Base-by-base conservation (phyloP, 2,797 vertebrate species). In the Betta splendens region DNA sequence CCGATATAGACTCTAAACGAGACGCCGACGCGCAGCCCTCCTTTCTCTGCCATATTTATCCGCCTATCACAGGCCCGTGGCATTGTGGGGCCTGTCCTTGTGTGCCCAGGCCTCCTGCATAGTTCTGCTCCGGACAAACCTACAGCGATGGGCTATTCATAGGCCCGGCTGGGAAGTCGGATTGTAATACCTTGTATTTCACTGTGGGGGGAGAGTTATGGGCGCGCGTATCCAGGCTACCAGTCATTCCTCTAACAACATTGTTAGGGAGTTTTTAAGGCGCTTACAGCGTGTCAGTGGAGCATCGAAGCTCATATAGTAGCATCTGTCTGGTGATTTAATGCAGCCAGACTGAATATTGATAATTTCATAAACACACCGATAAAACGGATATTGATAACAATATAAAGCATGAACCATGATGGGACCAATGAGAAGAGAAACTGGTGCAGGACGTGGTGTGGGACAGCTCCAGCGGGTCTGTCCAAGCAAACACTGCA, bases 11-110 rank as follows among this genome's bases (percentile, higher is more conserved):
- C 35, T 69, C 36, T 44, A 69, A 35, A 69, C 13, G 59, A 68
- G 70, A 80, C 67, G 78, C 59, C 70, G 50, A 64, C 55, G 61
- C 56, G 45, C 68, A 81, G 59, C 75, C 72, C 51, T 69, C 60
- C 80, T 64, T 72, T 72, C 46, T 71, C 48, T 16, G 74, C 86
- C 88, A 87, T 85, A 87, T 90, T 86, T 89, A 86, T 31, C 65
- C 37, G 35, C 73, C 77, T 71, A 81, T 77, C 76, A 69, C 44
- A 62, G 54, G 69, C 44, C 31, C 31, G 62, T 72, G 40, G 6
- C 52, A 2, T 63, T 29, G 45, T 69, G 53, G 48, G 50, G 62
- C 60, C 62, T 80, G 84, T 79, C 78, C 79, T 76, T 86, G 77
- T 85, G 80, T 80, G 69, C 75, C 79, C 75, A 66, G 63, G 28